A percentile compares a stretch with the other conserved stretches of the same genome.
Conservation (phyloP, 2,888 invertebrate species). For the Coelogynopora nodosa region DNA sequence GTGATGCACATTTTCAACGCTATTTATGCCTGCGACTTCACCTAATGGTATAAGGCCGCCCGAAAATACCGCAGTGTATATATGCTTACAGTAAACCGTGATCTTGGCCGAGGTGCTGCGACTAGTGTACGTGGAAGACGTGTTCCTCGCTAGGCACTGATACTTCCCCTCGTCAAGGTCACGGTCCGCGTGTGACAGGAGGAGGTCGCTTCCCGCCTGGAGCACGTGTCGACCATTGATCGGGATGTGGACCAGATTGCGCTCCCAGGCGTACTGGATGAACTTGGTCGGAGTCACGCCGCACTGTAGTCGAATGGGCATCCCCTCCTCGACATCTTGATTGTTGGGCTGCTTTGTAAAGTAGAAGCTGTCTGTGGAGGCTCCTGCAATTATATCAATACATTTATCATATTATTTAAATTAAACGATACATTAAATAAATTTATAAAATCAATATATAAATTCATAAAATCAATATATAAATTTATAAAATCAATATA, state of each 20-base stretch:
- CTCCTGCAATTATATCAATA: no score
- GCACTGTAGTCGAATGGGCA: slow-evolving; percentile 4
- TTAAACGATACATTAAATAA: no score
- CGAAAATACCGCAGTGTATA: no score
- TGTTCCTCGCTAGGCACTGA: not conserved
- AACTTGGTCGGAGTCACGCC: not conserved
- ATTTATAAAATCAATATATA: no score
- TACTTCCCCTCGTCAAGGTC: not conserved
- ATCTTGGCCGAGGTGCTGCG: not conserved
- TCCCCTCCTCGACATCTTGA: not conserved
- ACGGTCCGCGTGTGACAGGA: not conserved
- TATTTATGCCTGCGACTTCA: no score
- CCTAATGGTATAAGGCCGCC: no score
- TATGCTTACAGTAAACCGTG: not conserved
- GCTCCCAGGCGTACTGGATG: not conserved
- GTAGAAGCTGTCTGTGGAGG: not conserved
- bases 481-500: no score
- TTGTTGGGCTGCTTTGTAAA: not conserved
- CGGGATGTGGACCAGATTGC: not conserved
- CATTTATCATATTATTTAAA: no score
- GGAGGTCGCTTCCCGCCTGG: not conserved
- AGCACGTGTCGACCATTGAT: not conserved
- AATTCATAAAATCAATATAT: no score
- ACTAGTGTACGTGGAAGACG: not conserved
- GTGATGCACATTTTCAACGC: no score